Evolutionary conservation across 2,888 invertebrate genomes (phyloP).

Genomic region (Sinopyrophorus schimmeli): DNA sequence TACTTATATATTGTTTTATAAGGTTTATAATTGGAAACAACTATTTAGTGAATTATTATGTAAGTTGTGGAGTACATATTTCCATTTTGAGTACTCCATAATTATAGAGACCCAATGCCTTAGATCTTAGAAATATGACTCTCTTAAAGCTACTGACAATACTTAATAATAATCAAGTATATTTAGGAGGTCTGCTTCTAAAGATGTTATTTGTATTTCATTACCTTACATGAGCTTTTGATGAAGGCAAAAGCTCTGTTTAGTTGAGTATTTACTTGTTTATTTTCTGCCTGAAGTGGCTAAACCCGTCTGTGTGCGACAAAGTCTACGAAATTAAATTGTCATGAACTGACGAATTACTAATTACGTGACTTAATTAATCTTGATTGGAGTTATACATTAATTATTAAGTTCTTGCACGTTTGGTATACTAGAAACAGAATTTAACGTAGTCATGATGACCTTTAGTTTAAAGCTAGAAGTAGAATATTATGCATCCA

Average conservation of each 20-base stretch:
- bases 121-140: too few species aligned
- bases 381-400: conserved; percentile 21
- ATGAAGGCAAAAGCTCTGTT: conserved; percentile 21
- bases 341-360: conserved; percentile 29
- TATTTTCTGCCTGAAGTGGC: conserved; percentile 28
- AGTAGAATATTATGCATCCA: too few species aligned
- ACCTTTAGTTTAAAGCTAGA: too few species aligned
- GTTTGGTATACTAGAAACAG: too few species aligned
- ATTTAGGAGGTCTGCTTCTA: conserved; percentile 1
- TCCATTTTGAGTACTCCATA: too few species aligned
- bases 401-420: conserved; percentile 15
- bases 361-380: conserved; percentile 28
- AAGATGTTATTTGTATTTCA: conserved; percentile 25
- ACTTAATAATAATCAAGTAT: not conserved
- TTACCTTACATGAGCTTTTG: conserved; percentile 24
- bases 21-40: too few species aligned
- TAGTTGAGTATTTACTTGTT: conserved; percentile 28
- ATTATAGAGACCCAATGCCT: too few species aligned
- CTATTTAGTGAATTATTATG: too few species aligned
- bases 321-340: conserved; percentile 32
- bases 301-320: conserved; percentile 26
- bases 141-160: too few species aligned
- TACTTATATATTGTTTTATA: too few species aligned
- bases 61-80: too few species aligned
- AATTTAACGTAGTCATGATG: too few species aligned